Evolutionary conservation across 2,113 vertebrate species (phyloP).

Genomic region (Mormyrus lacerda): DNA sequence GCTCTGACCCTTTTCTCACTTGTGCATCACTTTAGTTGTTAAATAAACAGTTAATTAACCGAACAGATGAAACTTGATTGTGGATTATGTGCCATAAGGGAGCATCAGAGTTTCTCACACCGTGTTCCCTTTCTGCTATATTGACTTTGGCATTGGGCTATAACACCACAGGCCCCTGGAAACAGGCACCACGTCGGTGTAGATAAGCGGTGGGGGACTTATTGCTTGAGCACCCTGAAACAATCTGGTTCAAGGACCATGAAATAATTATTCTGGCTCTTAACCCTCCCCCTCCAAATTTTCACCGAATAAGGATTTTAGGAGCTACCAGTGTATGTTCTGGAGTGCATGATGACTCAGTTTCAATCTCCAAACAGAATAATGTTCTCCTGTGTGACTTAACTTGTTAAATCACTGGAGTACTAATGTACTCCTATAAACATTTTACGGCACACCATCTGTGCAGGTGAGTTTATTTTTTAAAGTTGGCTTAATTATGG

Average conservation of each 20-base stretch:
- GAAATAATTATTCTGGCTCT: neutral
- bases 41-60: neutral
- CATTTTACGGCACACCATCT: slow-evolving; percentile 13
- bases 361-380: neutral
- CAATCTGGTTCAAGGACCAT: neutral
- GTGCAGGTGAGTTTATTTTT: neutral
- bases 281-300: neutral
- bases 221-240: neutral
- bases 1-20: neutral
- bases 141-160: neutral
- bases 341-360: neutral
- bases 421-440: slow-evolving; percentile 17
- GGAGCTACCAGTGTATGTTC: neutral
- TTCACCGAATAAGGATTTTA: neutral
- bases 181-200: neutral
- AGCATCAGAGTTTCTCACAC: neutral
- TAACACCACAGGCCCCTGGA: neutral
- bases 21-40: neutral
- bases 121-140: neutral
- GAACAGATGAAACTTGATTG: neutral
- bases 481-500: neutral
- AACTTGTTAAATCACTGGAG: neutral
- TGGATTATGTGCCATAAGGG: neutral
- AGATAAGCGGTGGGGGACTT: neutral
- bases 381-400: neutral